Evolutionary conservation across 2,888 invertebrate species (phyloP), one percentile per base, ranked within the genome.

Genomic region (Nemapogon koenigi): DNA sequence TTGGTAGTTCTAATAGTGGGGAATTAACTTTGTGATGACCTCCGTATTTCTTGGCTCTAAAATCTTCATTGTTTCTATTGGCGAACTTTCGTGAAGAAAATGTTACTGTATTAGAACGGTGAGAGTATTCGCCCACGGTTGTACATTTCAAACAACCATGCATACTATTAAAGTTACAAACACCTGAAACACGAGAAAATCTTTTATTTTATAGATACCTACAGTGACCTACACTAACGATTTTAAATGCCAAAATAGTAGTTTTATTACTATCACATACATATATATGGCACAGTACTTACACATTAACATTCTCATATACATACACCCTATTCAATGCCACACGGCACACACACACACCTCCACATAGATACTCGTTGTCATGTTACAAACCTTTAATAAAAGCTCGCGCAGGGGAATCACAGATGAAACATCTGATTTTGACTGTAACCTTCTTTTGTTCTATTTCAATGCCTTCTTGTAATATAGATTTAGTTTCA

Each of bases 51-150:
- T 7, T 7, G 4, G 4, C 6, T 4, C 50, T 35, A 35, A 52
- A 52, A n/a, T 41, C 41, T n/a, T 45, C 27, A 14, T 49, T 29
- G 10, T 36, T 49, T 37, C 49, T 45, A 19, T 19, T 14, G 2
- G 43, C 37, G 14, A 32, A 43, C 11, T 4, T 28, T n/a, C 11
- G 4, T 7, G 8, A 7, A 7, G 28, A 13, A 28, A 37, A 41
- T 26, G 17, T 26, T 6, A 50, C 48, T 7, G 47, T 50, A 41
- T 48, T 41, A 2, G 46, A 47, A 19, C 4, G 17, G 17, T 50
- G 46, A 1, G 48, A 49, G 22, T 50, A 49, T 22, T 49, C 49
- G 6, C 49, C 51, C 4, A 49, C 39, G 2, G 41, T 43, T 3
- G 40, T 35, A 38, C 46, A 49, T 25, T 49, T 46, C 17, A 47